These are phyloP conservation scores for Neomorphus geoffroyi DNA, from an alignment of 2,797 vertebrate genomes.

Conservation along the genomic window DNA sequence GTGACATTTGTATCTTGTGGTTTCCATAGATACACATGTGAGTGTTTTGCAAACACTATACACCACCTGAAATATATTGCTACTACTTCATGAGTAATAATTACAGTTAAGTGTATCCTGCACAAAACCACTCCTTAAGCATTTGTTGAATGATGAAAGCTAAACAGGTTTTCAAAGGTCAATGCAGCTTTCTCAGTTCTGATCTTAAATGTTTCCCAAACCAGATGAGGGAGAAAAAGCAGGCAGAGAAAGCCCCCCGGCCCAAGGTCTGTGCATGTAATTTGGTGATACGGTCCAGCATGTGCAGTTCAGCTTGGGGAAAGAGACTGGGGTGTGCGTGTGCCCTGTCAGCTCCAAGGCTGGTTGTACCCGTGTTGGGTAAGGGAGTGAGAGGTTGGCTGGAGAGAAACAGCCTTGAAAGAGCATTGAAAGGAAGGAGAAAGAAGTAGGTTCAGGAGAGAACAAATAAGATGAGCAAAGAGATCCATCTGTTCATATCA, in stretches of 20 bases:
- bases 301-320: not conserved
- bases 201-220: not conserved
- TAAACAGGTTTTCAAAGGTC: not conserved
- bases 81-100: not conserved
- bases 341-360: not conserved
- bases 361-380: not conserved
- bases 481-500: not conserved
- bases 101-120: not conserved
- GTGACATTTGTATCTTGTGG: not conserved
- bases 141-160: not conserved
- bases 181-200: not conserved
- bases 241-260: not conserved
- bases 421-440: not conserved
- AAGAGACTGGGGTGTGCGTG: rapidly evolving
- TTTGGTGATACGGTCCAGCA: not conserved
- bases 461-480: not conserved
- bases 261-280: not conserved
- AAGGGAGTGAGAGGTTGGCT: not conserved
- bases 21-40: not conserved
- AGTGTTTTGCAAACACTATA: not conserved
- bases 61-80: not conserved
- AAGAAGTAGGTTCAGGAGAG: not conserved
- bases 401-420: not conserved
- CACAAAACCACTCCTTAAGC: not conserved
- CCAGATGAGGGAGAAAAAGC: not conserved